These are phyloP conservation scores for Plebejus melissa DNA, from an alignment of 2,888 invertebrate species.

Conservation along the genomic window DNA sequence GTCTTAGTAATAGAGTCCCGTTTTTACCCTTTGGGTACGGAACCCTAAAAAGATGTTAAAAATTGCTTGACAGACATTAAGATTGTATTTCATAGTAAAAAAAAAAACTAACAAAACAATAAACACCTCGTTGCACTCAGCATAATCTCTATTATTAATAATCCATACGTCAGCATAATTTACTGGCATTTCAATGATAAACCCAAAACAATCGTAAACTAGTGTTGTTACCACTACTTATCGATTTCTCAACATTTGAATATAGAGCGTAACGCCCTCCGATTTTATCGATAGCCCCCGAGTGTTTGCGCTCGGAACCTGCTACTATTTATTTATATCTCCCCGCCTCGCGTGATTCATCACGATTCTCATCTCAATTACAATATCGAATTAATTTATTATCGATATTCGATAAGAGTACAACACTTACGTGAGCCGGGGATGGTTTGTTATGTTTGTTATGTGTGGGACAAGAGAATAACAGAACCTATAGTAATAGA, in stretches of 20 bases:
- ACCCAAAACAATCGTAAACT: slow-evolving; percentile 21
- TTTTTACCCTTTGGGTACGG: too few species aligned
- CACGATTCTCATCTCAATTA: slow-evolving; percentile 42
- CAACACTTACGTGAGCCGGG: slow-evolving; percentile 36
- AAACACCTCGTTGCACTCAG: not conserved
- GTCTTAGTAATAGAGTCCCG: too few species aligned
- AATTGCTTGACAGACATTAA: too few species aligned
- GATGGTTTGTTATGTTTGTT: slow-evolving; percentile 21
- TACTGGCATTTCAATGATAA: not conserved
- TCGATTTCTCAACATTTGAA: slow-evolving; percentile 20
- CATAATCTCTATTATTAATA: slow-evolving; percentile 7
- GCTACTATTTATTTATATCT: slow-evolving; percentile 29
- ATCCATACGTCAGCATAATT: slow-evolving; percentile 9
- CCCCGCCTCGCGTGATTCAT: slow-evolving; percentile 38
- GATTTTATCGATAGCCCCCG: slow-evolving; percentile 13
- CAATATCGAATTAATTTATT: slow-evolving; percentile 44
- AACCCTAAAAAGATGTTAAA: too few species aligned
- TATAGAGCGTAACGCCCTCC: slow-evolving; percentile 10
- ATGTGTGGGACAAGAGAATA: slow-evolving; percentile 31
- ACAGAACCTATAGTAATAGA: not conserved
- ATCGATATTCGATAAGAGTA: slow-evolving; percentile 44
- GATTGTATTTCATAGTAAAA: too few species aligned
- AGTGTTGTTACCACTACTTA: slow-evolving; percentile 22
- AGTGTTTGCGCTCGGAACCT: slow-evolving; percentile 6
- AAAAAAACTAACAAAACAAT: not conserved